Conservation (phyloP, 2,888 invertebrate species). For the Drosophila limbata region DNA sequence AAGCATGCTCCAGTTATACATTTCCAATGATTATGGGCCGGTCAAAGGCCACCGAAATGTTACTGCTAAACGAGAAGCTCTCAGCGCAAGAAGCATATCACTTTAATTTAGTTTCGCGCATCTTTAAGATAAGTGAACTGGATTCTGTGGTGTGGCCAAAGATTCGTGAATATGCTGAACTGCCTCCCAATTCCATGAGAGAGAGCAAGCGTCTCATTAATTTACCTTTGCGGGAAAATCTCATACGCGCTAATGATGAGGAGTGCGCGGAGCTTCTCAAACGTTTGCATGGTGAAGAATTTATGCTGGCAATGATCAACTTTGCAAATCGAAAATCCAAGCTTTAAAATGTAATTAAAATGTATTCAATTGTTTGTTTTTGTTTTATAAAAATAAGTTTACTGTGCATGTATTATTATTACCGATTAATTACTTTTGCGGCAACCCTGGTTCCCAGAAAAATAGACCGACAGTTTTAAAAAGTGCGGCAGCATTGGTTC, state of each 20-base stretch:
- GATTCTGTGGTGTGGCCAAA: conserved; percentile 87
- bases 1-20: conserved; percentile 94
- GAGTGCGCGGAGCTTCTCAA: conserved; percentile 90
- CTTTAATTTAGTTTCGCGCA: conserved; percentile 91
- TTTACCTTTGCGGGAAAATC: conserved; percentile 87
- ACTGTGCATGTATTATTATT: not conserved
- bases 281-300: conserved; percentile 89
- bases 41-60: conserved; percentile 89
- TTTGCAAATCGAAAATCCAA: conserved; percentile 79
- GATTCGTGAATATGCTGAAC: conserved; percentile 86
- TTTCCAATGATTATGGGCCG: conserved; percentile 94
- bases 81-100: conserved; percentile 92
- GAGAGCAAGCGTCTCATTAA: conserved; percentile 90
- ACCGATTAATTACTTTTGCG: too few relatives aligned
- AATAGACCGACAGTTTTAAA: too few relatives aligned
- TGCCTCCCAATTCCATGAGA: conserved; percentile 87
- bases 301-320: conserved; percentile 86
- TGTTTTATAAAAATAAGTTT: not conserved
- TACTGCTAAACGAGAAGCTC: conserved; percentile 91
- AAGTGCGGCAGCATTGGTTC: too few relatives aligned
- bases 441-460: not conserved
- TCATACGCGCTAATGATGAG: conserved; percentile 89
- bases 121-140: conserved; percentile 89
- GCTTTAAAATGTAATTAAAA: conserved; percentile 57
- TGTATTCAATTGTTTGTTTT: not conserved